A percentile compares a stretch with the other conserved stretches of the same genome.
Conservation (phyloP, 2,888 invertebrate genomes). For the Octodonta nipae region DNA sequence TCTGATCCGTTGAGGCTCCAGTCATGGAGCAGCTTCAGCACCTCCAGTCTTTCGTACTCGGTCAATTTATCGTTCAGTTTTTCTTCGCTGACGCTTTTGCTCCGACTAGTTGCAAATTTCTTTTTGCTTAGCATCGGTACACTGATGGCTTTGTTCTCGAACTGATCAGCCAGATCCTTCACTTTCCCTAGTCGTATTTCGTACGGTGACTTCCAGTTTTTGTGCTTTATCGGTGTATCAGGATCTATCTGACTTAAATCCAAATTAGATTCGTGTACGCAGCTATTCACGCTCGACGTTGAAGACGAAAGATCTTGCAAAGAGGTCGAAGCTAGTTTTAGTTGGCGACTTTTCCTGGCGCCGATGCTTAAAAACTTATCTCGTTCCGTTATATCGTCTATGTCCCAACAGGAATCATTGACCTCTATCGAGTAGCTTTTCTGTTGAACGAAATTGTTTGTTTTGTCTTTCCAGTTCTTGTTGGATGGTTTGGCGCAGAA, state of each 20-base stretch:
- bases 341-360: slow-evolving; percentile 22
- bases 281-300: slow-evolving; percentile 33
- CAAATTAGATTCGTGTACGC: slow-evolving; percentile 31
- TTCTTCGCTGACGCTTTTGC: slow-evolving; percentile 29
- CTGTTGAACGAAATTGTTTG: slow-evolving; percentile 25
- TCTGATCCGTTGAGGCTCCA: slow-evolving; percentile 34
- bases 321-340: slow-evolving; percentile 25
- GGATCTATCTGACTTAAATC: slow-evolving; percentile 32
- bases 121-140: slow-evolving; percentile 26
- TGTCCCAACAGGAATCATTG: slow-evolving; percentile 22
- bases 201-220: slow-evolving; percentile 58
- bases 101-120: slow-evolving; percentile 18
- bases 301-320: slow-evolving; percentile 35
- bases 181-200: slow-evolving; percentile 38
- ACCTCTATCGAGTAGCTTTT: slow-evolving; percentile 30
- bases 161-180: slow-evolving; percentile 56
- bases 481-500: slow-evolving; percentile 8
- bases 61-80: slow-evolving; percentile 29
- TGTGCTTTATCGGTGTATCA: slow-evolving; percentile 29
- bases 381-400: slow-evolving; percentile 22
- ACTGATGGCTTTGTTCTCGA: slow-evolving; percentile 38
- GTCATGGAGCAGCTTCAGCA: slow-evolving; percentile 32
- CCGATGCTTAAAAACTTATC: slow-evolving; percentile 28
- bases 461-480: slow-evolving; percentile 21
- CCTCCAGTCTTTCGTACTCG: slow-evolving; percentile 32